Evolutionary conservation across 1,140 invertebrate genomes (phyloP).

Genomic region (Sitobion miscanthi): DNA sequence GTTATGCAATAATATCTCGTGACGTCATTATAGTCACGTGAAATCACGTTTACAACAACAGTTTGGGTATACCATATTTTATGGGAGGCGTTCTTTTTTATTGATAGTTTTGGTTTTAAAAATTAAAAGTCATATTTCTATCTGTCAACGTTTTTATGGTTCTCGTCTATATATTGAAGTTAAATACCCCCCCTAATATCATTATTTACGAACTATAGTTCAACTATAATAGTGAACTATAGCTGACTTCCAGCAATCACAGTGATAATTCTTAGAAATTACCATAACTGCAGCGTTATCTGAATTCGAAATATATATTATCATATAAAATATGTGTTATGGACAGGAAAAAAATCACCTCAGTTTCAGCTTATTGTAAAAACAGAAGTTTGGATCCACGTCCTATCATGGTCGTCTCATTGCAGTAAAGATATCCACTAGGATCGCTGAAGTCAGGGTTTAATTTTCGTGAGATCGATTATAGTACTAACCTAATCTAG

Average conservation of each 20-base stretch:
- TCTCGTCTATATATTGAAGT: background rate
- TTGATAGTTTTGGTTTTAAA: background rate
- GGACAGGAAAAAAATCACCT: background rate
- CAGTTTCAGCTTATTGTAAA: no score
- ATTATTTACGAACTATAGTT: background rate
- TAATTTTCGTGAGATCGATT: no score
- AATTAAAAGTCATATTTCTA: background rate
- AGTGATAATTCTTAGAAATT: background rate
- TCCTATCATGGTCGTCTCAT: no score
- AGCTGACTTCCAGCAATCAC: background rate
- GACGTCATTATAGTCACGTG: background rate
- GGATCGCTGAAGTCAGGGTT: no score
- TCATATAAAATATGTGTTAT: background rate
- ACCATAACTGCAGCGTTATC: rapidly evolving
- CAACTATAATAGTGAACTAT: no score
- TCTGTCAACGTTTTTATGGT: background rate
- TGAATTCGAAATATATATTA: no score
- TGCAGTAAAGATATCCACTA: no score
- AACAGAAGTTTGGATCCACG: no score
- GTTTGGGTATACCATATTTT: background rate
- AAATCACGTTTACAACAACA: background rate
- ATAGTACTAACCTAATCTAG: no score
- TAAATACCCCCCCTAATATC: background rate
- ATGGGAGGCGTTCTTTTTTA: background rate
- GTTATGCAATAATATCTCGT: background rate